Conservation (phyloP, 2,797 vertebrate genomes). For the Rhadinocentrus ornatus region DNA sequence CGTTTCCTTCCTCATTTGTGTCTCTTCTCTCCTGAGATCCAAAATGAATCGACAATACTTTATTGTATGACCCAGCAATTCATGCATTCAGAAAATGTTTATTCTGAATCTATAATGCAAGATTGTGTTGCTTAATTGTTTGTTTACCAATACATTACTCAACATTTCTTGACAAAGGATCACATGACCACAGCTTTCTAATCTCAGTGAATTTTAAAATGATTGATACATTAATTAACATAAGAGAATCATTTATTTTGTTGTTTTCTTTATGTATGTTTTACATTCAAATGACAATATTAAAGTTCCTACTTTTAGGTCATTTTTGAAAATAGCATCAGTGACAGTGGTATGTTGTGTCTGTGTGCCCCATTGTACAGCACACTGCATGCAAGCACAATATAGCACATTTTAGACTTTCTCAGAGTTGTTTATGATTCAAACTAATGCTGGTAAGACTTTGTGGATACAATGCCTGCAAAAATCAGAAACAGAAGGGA, state of each 20-base stretch:
- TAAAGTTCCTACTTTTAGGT: background rate
- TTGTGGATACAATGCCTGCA: background rate
- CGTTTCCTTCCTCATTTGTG: background rate
- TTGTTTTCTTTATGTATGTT: background rate
- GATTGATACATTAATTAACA: too few relatives aligned
- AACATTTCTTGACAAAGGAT: background rate
- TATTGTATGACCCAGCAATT: background rate
- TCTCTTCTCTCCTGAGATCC: background rate
- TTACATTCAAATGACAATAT: background rate
- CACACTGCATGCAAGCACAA: background rate
- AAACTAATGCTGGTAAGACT: background rate
- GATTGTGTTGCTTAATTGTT: background rate
- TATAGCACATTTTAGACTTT: too few relatives aligned
- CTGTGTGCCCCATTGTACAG: background rate
- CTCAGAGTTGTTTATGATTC: too few relatives aligned
- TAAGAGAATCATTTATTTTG: too few relatives aligned
- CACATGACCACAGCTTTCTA: background rate
- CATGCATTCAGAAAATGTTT: background rate
- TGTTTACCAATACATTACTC: background rate
- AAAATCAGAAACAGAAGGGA: too few relatives aligned
- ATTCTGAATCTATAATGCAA: background rate
- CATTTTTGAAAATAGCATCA: background rate
- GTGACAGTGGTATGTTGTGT: too few relatives aligned
- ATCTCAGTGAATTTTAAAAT: background rate
- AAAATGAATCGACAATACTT: constrained; percentile 5